A percentile compares a stretch with the other conserved stretches of the same genome.
phyloP scores from a whole-genome alignment of 2,797 vertebrate species.

The Vireo griseus region DNA sequence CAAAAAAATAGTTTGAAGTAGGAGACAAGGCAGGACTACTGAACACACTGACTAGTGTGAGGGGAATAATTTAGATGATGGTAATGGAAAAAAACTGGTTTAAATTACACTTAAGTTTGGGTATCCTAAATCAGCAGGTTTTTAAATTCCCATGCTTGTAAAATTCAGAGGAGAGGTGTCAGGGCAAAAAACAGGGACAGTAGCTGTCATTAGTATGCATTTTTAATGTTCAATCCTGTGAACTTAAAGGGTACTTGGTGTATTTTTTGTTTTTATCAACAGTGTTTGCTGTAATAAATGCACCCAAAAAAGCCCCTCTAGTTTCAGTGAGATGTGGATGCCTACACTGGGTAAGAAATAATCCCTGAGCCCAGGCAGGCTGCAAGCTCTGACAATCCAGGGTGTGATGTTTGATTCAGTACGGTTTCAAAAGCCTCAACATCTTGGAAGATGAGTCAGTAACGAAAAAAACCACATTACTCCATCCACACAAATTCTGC shows the following conservation, averaged over 20 bases:
- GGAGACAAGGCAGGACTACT: not conserved
- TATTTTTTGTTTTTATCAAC: not conserved
- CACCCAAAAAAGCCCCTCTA: not conserved
- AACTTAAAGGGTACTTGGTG: not conserved
- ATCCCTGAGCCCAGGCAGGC: not conserved
- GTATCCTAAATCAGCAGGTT: not conserved
- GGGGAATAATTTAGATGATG: not conserved
- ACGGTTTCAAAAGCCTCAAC: not conserved
- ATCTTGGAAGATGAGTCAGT: not conserved
- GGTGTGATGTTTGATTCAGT: not conserved
- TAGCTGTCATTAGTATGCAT: not conserved
- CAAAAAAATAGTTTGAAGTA: not conserved
- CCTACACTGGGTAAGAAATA: not conserved
- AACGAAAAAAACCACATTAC: not conserved
- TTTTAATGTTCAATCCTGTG: rapidly evolving
- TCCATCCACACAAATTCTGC: not conserved
- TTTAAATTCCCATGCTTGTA: not conserved
- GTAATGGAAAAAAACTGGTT: not conserved
- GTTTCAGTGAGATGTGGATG: not conserved
- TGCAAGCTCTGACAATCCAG: not conserved
- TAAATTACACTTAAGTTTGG: not conserved
- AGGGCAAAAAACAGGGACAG: not conserved
- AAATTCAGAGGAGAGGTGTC: not conserved
- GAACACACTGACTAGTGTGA: not conserved
- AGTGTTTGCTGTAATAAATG: not conserved